Percentiles rank a stretch among this genome's conserved stretches.
phyloP scores from a whole-genome alignment of 1,140 invertebrate genomes.

The Bathynomus jamesi region DNA sequence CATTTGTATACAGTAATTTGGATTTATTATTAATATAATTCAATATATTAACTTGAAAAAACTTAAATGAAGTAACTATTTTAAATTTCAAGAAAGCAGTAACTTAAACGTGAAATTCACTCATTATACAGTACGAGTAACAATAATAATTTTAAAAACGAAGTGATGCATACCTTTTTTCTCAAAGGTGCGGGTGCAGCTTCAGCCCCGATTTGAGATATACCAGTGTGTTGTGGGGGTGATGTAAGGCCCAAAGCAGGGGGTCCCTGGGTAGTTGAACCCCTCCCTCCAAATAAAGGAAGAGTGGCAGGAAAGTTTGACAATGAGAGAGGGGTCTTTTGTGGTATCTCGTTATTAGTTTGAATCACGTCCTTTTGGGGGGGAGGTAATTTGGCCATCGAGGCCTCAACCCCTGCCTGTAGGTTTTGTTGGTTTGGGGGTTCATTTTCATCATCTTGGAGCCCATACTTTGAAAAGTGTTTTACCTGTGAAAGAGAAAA shows the following conservation, averaged over 20 bases:
- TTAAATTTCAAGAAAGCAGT: no score
- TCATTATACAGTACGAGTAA: no score
- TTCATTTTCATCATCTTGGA: constrained; percentile 83
- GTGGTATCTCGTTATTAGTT: neutral
- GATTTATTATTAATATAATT: no score
- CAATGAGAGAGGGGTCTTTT: neutral
- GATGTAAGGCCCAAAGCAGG: neutral
- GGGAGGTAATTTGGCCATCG: neutral
- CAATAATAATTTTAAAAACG: no score
- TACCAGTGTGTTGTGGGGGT: neutral
- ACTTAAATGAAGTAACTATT: no score
- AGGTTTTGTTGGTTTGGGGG: no score
- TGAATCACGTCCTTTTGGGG: neutral
- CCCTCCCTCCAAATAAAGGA: neutral
- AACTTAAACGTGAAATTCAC: no score
- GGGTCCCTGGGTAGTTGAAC: neutral
- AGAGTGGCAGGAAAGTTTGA: neutral
- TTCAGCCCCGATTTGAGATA: neutral
- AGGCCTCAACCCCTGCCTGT: constrained; percentile 45
- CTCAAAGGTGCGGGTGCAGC: no score
- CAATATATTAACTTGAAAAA: no score
- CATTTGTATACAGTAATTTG: no score
- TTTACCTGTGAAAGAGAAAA: constrained; percentile 57
- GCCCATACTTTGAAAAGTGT: constrained; percentile 94
- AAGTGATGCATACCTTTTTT: no score